Evolutionary conservation across 1,140 invertebrate species (phyloP).

Genomic region (Heliconius congener): DNA sequence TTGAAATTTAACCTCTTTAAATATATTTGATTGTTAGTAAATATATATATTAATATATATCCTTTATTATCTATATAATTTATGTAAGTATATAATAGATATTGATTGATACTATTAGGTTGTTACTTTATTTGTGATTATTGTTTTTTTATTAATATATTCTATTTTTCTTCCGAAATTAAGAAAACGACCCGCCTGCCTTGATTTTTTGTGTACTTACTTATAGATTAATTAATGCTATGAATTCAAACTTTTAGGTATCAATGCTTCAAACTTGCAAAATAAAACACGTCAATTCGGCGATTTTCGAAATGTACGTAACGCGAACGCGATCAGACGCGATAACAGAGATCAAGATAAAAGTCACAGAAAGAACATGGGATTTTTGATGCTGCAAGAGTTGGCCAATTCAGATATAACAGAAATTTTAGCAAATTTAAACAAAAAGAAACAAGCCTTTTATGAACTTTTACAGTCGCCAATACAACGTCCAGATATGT

Average conservation of each 20-base stretch:
- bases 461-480: slow-evolving; percentile 47
- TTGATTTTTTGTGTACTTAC: too few species aligned
- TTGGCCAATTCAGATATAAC: slow-evolving; percentile 48
- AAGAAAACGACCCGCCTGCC: too few species aligned
- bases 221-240: too few species aligned
- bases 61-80: too few species aligned
- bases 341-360: not conserved
- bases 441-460: slow-evolving; percentile 53
- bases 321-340: not conserved
- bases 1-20: too few species aligned
- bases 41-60: too few species aligned
- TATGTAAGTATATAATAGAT: too few species aligned
- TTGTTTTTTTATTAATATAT: too few species aligned
- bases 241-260: not conserved
- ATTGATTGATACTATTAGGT: too few species aligned
- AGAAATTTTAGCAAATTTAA: slow-evolving; percentile 56
- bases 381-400: slow-evolving; percentile 42
- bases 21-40: too few species aligned
- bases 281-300: not conserved
- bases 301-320: not conserved
- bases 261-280: not conserved
- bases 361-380: not conserved
- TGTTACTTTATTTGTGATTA: too few species aligned
- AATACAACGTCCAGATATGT: slow-evolving; percentile 54
- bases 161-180: too few species aligned